A percentile compares a stretch with the other conserved stretches of the same genome.
phyloP scores from a whole-genome alignment of 2,797 vertebrate genomes.

The Perodicticus potto region DNA sequence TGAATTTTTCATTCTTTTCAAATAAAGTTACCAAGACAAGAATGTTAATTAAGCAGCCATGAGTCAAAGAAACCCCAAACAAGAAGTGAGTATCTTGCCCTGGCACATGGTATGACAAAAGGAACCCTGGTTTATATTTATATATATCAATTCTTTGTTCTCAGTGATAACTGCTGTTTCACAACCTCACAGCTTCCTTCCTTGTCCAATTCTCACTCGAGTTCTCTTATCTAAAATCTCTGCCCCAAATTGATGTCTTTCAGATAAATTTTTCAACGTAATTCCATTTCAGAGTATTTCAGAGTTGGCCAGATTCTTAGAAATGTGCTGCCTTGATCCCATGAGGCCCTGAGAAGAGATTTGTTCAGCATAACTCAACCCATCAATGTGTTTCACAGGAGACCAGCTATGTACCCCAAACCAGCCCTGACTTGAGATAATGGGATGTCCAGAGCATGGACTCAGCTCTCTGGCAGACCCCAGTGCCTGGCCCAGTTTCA shows the following conservation, averaged over 20 bases:
- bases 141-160: not conserved
- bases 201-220: not conserved
- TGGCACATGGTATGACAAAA: not conserved
- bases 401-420: not conserved
- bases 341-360: not conserved
- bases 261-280: slow-evolving; percentile 20
- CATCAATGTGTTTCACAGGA: fast-evolving
- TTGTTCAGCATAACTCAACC: not conserved
- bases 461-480: not conserved
- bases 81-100: not conserved
- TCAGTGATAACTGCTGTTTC: not conserved
- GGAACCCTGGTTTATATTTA: not conserved
- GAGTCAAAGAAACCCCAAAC: not conserved
- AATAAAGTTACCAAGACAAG: not conserved
- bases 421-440: not conserved
- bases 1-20: not conserved
- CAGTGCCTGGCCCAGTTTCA: not conserved
- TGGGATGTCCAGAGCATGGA: not conserved
- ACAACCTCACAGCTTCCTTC: not conserved
- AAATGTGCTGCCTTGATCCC: not conserved
- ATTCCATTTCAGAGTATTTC: slow-evolving; percentile 56
- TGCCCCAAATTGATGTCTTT: not conserved
- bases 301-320: slow-evolving; percentile 49
- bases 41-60: not conserved
- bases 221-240: slow-evolving; percentile 34